Conservation (phyloP, 1,140 invertebrate genomes). For the Ceratosolen solmsi region DNA sequence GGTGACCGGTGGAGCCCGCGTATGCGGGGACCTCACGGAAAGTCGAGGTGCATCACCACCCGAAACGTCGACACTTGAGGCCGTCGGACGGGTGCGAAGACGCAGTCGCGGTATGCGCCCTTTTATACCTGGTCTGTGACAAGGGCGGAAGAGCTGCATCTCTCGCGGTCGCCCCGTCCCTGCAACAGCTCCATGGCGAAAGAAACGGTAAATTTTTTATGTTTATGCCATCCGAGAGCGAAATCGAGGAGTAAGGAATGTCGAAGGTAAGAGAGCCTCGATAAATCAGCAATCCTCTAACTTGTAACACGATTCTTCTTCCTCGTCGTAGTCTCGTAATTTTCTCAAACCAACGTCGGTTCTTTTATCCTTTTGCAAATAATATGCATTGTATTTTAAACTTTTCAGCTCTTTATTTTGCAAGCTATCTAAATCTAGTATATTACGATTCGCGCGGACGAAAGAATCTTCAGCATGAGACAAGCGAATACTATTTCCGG, state of each 20-base stretch:
- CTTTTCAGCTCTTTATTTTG: not conserved
- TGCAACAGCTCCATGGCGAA: slow-evolving; percentile 24
- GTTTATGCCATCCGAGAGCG: slow-evolving; percentile 58
- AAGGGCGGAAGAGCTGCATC: slow-evolving; percentile 20
- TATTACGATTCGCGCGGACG: not conserved
- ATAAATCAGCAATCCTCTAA: slow-evolving; percentile 58
- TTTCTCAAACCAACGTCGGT: slow-evolving; percentile 46
- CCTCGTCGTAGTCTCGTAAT: slow-evolving; percentile 36
- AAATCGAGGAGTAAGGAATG: slow-evolving; percentile 61
- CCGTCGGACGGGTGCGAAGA: not conserved
- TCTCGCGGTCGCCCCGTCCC: slow-evolving; percentile 32
- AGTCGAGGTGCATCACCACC: slow-evolving; percentile 30
- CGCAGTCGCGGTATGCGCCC: not conserved
- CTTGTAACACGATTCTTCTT: slow-evolving; percentile 58
- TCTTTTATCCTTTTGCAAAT: slow-evolving; percentile 35
- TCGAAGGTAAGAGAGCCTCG: slow-evolving; percentile 57
- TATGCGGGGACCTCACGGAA: slow-evolving; percentile 57
- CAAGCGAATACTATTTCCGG: not conserved
- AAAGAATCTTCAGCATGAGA: not conserved
- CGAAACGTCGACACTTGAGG: slow-evolving; percentile 39
- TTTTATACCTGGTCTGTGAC: slow-evolving; percentile 17
- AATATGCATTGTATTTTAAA: not conserved
- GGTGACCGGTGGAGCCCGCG: slow-evolving; percentile 19
- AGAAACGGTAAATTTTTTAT: slow-evolving; percentile 61
- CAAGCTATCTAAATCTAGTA: not conserved